phyloP scores from a whole-genome alignment of 2,888 invertebrate genomes.

The Machimus rusticus region DNA sequence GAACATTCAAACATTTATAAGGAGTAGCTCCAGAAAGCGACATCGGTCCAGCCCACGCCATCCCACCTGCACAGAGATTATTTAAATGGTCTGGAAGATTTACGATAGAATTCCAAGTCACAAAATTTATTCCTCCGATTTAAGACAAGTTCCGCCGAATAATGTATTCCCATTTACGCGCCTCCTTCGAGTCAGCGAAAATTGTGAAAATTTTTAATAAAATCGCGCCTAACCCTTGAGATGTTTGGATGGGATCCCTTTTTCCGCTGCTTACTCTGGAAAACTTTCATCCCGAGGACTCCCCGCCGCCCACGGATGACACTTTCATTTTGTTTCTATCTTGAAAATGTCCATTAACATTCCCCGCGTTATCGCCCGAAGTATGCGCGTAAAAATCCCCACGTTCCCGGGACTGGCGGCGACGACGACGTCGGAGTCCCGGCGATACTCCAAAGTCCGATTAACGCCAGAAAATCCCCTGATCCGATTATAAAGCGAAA shows the following conservation, averaged over 20 bases:
- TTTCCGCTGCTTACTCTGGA: neutral
- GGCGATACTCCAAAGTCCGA: conserved; percentile 42
- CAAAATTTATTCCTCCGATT: conserved; percentile 12
- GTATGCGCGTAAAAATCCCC: conserved; percentile 38
- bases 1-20: neutral
- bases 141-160: neutral
- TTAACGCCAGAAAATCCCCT: conserved; percentile 46
- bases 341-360: conserved; percentile 41
- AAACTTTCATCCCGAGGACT: neutral
- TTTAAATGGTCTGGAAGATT: neutral
- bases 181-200: neutral
- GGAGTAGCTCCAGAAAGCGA: neutral
- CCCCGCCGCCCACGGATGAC: neutral
- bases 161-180: neutral
- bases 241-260: neutral
- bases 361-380: conserved; percentile 41
- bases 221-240: conserved; percentile 11
- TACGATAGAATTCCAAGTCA: neutral
- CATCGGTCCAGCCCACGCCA: neutral
- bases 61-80: neutral
- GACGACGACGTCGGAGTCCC: neutral
- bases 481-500: conserved; percentile 47
- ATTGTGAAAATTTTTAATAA: neutral
- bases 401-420: neutral
- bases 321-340: conserved; percentile 39